Base-by-base conservation (phyloP, 2,113 vertebrate genomes). In the Speoplatyrhinus poulsoni region DNA sequence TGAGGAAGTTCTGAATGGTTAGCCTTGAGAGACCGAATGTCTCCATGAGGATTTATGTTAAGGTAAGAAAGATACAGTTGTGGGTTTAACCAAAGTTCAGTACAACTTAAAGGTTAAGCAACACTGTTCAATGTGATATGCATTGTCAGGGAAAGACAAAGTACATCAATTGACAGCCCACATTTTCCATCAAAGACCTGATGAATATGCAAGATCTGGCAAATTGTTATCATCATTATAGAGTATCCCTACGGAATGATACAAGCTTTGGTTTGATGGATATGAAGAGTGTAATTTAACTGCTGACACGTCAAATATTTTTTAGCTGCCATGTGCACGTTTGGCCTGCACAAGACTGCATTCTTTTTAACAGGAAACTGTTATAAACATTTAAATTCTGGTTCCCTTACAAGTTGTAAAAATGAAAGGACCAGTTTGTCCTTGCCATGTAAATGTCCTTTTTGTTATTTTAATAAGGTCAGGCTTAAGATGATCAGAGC, bases 401-500 rank as follows among this genome's bases (percentile, higher is more conserved):
- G 36, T 41, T 41, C 36, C 36, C 36, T 83, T 82, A 80, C 7
- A 62, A 12, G n/a, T n/a, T 0, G 50, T 70, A 41, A 41, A 41
- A 6, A 41, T 41, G 7, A 41, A 41, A 41, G 36, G 36, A 41
- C 36, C 36, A 41, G 36, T 41, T 41, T 41, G 36, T 41, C 36
- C 36, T 41, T 8, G 26, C 26, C 26, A 26, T 26, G 26, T 26
- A 26, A 26, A 26, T 26, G 36, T 41, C 36, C 7, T 41, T 41
- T 41, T 41, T 41, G 36, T 41, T 41, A 41, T 5, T 41, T 41
- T 82, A 82, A 85, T 85, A 70, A 85, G 82, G 80, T 80, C 63
- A 76, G 79, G 76, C 75, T 85, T 78, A 81, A 54, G 72, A 66
- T 78, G 73, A 77, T 70, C 59, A 46, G 70, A 69, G 70, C 73